Base-by-base conservation (phyloP, 2,888 invertebrate species). In the Dinocampus coccinellae region DNA sequence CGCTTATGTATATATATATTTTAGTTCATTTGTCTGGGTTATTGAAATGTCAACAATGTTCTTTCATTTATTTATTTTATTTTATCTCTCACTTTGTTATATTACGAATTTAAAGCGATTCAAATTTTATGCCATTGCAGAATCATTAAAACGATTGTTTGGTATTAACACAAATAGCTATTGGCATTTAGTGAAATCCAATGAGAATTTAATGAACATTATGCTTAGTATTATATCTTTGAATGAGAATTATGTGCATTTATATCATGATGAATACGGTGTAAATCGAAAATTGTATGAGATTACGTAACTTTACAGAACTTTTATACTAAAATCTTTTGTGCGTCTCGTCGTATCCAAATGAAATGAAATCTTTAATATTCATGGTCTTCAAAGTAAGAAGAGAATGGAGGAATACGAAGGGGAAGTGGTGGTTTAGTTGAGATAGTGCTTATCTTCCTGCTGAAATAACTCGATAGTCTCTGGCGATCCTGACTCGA, bases 401-500 rank as follows among this genome's bases (percentile, higher is more conserved):
- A 42, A 77, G 69, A 68, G 63, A 26, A 47, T 22, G n/a, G 0
- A 62, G 39, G 42, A 13, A 26, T n/a, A n/a, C n/a, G n/a, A n/a
- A n/a, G n/a, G n/a, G n/a, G 29, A 7, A 29, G 29, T 4, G 29
- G 47, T 42, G 16, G n/a, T 24, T 39, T 52, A 24, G 47, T 16
- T 64, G 13, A 33, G 29, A 64, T 47, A 64, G 33, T 81, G 82
- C 83, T 85, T 84, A 85, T 85, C 84, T 83, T 77, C 65, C 80
- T 70, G 78, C 84, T 84, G 84, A 84, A 85, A 84, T 84, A 84
- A 83, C 83, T 84, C 82, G 84, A 83, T 84, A 83, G 82, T 74
- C 72, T 79, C 77, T 77, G 75, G 78, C 77, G 78, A 80, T 82
- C 79, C 83, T 82, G 82, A 84, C 82, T 81, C 81, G 77, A 77